Conservation (phyloP, 2,797 vertebrate genomes). For the Podarcis siculus region DNA sequence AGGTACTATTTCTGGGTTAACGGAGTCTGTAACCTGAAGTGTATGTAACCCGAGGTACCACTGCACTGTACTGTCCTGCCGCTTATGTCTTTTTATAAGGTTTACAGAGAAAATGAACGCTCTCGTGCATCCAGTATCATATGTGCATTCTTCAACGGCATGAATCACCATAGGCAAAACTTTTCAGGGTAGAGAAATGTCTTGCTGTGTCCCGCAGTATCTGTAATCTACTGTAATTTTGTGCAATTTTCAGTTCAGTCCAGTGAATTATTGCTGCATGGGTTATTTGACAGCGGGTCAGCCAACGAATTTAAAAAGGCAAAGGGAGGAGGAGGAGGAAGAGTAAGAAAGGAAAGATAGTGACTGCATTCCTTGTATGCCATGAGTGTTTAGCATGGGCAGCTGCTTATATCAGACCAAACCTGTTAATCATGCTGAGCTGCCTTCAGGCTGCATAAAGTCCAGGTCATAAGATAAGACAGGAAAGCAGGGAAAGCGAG, state of each 20-base stretch:
- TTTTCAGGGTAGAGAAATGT: not conserved
- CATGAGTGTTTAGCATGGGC: not conserved
- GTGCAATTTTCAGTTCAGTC: not conserved
- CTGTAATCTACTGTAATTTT: not conserved
- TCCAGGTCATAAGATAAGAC: not conserved
- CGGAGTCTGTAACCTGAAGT: too few relatives aligned
- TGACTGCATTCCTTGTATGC: not conserved
- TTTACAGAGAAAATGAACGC: too few relatives aligned
- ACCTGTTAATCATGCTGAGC: not conserved
- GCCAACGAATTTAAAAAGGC: not conserved
- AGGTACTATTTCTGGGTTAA: too few relatives aligned
- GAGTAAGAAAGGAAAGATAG: not conserved
- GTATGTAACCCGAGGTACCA: too few relatives aligned
- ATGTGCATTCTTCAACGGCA: not conserved
- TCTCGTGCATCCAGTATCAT: not conserved
- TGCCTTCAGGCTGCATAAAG: not conserved
- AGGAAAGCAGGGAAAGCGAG: not conserved
- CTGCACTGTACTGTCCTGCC: too few relatives aligned
- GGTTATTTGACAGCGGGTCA: not conserved
- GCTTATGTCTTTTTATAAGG: too few relatives aligned
- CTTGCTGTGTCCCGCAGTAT: not conserved
- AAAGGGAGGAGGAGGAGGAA: not conserved
- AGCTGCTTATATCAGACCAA: constrained; percentile 1
- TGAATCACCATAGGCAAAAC: not conserved
- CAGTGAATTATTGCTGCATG: not conserved